Percentiles rank a stretch among this genome's conserved stretches.
Conservation (phyloP, 1,140 invertebrate genomes). For the Brachionus rotundiformis region DNA sequence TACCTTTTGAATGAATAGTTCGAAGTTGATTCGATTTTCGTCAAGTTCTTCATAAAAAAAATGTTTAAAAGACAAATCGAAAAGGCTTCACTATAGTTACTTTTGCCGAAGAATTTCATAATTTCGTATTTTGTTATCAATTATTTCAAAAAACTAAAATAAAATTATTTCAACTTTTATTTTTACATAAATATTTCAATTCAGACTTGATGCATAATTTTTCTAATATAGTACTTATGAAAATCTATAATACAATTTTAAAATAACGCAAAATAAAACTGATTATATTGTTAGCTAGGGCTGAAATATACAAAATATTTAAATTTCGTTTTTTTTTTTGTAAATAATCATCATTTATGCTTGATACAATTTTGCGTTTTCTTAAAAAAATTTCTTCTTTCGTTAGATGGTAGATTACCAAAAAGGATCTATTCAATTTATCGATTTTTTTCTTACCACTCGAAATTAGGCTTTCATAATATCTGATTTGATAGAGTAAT, state of each 20-base stretch:
- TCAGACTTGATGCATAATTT: not conserved
- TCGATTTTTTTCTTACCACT: not conserved
- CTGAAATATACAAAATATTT: not conserved
- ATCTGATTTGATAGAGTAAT: not conserved
- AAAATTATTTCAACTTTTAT: slow-evolving; percentile 19
- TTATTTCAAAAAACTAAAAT: slow-evolving; percentile 40
- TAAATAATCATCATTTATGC: not conserved
- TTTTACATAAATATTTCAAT: slow-evolving; percentile 17
- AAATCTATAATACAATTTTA: slow-evolving; percentile 1
- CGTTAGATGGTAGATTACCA: not conserved
- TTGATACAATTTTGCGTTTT: not conserved
- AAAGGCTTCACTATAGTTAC: not conserved
- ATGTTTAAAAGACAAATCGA: not conserved
- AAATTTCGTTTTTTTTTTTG: not conserved
- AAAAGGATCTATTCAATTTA: not conserved
- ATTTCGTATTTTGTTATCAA: slow-evolving; percentile 26
- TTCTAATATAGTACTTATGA: slow-evolving; percentile 1
- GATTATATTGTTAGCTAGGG: slow-evolving; percentile 18
- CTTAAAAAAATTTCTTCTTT: not conserved
- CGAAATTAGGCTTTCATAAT: not conserved
- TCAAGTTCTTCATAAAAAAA: not conserved
- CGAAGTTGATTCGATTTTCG: slow-evolving; percentile 13
- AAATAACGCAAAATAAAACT: slow-evolving; percentile 15
- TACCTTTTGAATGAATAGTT: slow-evolving; percentile 38
- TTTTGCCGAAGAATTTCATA: slow-evolving; percentile 39